phyloP scores from a whole-genome alignment of 1,140 invertebrate species.

The Coelopa frigida region DNA sequence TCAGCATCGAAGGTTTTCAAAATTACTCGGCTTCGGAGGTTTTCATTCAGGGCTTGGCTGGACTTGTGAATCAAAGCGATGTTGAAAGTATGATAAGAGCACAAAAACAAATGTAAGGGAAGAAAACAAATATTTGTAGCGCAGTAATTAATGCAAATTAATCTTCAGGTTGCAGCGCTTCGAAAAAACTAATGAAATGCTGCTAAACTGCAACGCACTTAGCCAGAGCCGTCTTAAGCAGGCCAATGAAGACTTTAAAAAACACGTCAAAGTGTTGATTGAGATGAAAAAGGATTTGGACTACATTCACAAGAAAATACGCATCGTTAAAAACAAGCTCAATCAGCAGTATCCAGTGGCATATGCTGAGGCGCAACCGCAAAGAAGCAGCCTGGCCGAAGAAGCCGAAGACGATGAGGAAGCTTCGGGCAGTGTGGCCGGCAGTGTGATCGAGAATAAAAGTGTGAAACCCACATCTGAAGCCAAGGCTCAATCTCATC shows the following conservation, averaged over 20 bases:
- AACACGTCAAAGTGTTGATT: conserved; percentile 72
- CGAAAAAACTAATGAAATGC: conserved; percentile 97
- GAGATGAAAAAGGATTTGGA: conserved; percentile 65
- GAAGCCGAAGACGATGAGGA: conserved; percentile 53
- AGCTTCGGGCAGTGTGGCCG: background rate
- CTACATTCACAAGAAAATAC: conserved; percentile 62
- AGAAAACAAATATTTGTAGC: background rate
- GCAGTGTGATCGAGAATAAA: background rate
- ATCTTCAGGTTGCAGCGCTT: conserved; percentile 80
- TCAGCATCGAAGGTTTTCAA: conserved; percentile 74
- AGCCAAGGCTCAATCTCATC: background rate
- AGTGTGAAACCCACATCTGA: background rate
- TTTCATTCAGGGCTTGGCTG: conserved; percentile 81
- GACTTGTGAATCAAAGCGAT: conserved; percentile 84
- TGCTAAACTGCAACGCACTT: conserved; percentile 88
- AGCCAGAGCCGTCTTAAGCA: conserved; percentile 72
- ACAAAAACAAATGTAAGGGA: conserved; percentile 85
- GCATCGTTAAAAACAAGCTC: conserved; percentile 73
- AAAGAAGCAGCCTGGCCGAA: conserved; percentile 52
- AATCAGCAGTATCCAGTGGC: conserved; percentile 78
- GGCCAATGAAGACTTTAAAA: conserved; percentile 78
- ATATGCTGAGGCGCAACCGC: conserved; percentile 56
- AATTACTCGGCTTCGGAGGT: conserved; percentile 79
- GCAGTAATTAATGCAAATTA: background rate
- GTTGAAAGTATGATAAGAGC: conserved; percentile 83